Evolutionary conservation across 2,888 invertebrate genomes (phyloP), one percentile per base, ranked within the genome.

Genomic region (Rhagonycha lutea): DNA sequence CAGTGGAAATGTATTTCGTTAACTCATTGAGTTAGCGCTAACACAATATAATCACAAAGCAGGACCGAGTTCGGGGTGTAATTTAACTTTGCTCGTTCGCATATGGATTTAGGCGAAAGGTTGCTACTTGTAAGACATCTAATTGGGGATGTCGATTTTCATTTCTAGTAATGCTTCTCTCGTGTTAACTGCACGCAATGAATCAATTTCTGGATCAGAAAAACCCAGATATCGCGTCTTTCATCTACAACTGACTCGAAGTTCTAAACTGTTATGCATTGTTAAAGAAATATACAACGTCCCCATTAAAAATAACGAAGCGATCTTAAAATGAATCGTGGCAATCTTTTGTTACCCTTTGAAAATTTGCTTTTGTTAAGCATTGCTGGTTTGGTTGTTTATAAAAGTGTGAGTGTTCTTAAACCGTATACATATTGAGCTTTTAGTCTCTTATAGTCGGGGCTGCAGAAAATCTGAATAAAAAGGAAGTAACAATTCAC

Each of bases 401-500:
- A 68, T 61, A 65, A 67, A 14, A 68, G 69, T 69, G 73, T 32
- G 29, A 73, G 74, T 74, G 60, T 70, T 63, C 70, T 69, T 74
- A 69, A 74, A 69, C 65, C 61, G 69, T 70, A 74, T 70, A 70
- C 74, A 70, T 62, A 70, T 74, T 74, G 74, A 60, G 63, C 65
- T 74, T 74, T 74, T 74, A 74, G 74, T 67, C 74, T 61, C 14
- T 61, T 62, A 62, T 68, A 73, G 68, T 61, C 62, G 32, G 73
- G 61, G 72, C 68, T 68, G 73, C 69, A 68, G 73, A 68, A 72
- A 72, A 72, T 67, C 72, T 67, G 72, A 67, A 72, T 67, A 72
- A 72, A 60, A 63, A 63, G 72, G 65, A 73, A 68, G 73, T 69
- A 67, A 73, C 73, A 73, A 68, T 73, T 72, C 74, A 70, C 67